A percentile compares a stretch with the other conserved stretches of the same genome.
Evolutionary conservation across 2,113 vertebrate genomes (phyloP).

Genomic region (Lontra canadensis): DNA sequence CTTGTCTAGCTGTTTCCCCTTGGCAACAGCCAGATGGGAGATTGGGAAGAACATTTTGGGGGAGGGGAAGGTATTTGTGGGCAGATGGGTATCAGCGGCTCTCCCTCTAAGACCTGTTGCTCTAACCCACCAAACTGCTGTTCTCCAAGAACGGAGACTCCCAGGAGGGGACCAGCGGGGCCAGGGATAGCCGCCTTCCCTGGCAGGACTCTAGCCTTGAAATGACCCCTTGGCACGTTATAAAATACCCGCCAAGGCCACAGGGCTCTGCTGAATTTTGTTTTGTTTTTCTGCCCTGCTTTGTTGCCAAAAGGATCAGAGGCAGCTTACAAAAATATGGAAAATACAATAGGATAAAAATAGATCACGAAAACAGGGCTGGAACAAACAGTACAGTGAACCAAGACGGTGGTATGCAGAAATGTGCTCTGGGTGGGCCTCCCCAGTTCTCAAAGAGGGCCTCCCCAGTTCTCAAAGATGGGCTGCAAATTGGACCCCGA

Average conservation of each 20-base stretch:
- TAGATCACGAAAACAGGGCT: slow-evolving; percentile 43
- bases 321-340: neutral
- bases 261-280: neutral
- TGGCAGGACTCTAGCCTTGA: neutral
- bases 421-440: neutral
- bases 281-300: neutral
- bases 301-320: slow-evolving; percentile 30
- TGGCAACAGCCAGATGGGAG: slow-evolving; percentile 55
- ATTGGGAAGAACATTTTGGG: neutral
- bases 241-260: neutral
- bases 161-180: neutral
- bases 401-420: neutral
- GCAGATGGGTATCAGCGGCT: slow-evolving; percentile 42
- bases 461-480: neutral
- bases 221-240: neutral
- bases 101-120: slow-evolving; percentile 60
- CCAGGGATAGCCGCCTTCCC: neutral
- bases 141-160: neutral
- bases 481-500: neutral
- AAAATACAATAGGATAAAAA: slow-evolving; percentile 62
- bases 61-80: neutral
- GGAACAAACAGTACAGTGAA: neutral
- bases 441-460: neutral
- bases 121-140: neutral
- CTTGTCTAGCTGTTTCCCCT: neutral